These are phyloP conservation scores for Graphium colonna DNA, from an alignment of 2,888 invertebrate genomes.

Conservation along the genomic window DNA sequence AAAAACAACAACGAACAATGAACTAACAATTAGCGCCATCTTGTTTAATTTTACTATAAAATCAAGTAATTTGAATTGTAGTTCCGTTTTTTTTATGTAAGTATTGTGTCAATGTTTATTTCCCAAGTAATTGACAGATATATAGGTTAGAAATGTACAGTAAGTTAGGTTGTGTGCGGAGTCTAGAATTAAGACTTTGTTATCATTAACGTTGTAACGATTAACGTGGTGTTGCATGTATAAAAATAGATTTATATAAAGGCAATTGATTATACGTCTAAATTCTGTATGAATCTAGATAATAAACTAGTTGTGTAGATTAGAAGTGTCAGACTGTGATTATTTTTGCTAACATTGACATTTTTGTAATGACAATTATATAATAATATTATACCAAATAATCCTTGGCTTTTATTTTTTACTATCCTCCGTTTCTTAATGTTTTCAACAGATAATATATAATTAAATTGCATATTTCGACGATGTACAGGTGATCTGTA, in stretches of 20 bases:
- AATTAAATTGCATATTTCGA: no score
- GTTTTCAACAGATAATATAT: no score
- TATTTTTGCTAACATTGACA: constrained; percentile 80
- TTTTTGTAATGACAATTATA: constrained; percentile 78
- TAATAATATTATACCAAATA: constrained; percentile 75
- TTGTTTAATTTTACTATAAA: constrained; percentile 25
- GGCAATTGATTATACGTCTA: constrained; percentile 23
- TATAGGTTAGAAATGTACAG: constrained; percentile 39
- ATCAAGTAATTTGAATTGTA: constrained; percentile 17
- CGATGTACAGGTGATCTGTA: no score
- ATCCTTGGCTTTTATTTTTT: constrained; percentile 23
- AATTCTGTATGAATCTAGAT: constrained; percentile 27
- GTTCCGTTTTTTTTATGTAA: constrained; percentile 24
- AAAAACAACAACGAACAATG: constrained; percentile 10
- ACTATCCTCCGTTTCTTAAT: no score
- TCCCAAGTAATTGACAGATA: constrained; percentile 19
- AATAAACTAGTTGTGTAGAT: constrained; percentile 34
- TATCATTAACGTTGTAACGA: constrained; percentile 29
- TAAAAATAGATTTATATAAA: constrained; percentile 25
- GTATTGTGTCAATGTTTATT: constrained; percentile 20
- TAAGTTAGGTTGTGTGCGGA: constrained; percentile 36
- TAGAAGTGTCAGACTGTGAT: constrained; percentile 77
- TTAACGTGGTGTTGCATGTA: constrained; percentile 34
- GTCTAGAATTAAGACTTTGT: constrained; percentile 27
- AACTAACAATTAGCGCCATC: constrained; percentile 31